Evolutionary conservation across 2,888 invertebrate species (phyloP).

Genomic region (Taphrorychus bicolor): DNA sequence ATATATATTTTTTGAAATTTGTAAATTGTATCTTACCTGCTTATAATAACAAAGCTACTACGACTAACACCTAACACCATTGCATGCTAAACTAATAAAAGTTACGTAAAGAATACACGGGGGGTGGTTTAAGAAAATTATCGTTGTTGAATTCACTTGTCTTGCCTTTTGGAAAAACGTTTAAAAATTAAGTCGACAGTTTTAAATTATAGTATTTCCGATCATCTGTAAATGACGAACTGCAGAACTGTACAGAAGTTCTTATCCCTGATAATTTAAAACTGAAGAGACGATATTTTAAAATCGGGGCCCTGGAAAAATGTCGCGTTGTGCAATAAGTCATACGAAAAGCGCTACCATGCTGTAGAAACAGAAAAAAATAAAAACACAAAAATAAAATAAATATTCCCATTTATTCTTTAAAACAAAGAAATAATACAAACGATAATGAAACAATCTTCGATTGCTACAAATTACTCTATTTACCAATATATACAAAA

Average conservation of each 20-base stretch:
- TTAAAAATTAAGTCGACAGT: too few relatives aligned
- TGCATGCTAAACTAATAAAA: background rate
- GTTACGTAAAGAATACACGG: background rate
- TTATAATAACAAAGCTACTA: background rate
- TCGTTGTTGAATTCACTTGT: too few relatives aligned
- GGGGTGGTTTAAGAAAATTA: too few relatives aligned
- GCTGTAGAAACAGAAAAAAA: slow-evolving; percentile 44
- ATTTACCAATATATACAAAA: background rate
- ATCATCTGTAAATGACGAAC: too few relatives aligned
- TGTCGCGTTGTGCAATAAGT: background rate
- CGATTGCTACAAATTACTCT: background rate
- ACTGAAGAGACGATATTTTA: too few relatives aligned
- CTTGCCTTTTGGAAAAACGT: too few relatives aligned
- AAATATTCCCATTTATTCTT: slow-evolving; percentile 59
- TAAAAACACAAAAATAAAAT: slow-evolving; percentile 54
- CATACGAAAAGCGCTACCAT: slow-evolving; percentile 1
- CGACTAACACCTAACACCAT: background rate
- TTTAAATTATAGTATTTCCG: too few relatives aligned
- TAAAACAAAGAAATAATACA: slow-evolving; percentile 53
- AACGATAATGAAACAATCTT: slow-evolving; percentile 53
- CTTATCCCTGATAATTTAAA: too few relatives aligned
- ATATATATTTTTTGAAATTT: background rate
- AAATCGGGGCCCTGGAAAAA: background rate
- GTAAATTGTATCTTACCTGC: background rate
- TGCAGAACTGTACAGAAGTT: too few relatives aligned